Percentiles rank a stretch among this genome's conserved stretches.
Evolutionary conservation across 2,113 vertebrate species (phyloP).

Genomic region (Anser brachyrhynchus): DNA sequence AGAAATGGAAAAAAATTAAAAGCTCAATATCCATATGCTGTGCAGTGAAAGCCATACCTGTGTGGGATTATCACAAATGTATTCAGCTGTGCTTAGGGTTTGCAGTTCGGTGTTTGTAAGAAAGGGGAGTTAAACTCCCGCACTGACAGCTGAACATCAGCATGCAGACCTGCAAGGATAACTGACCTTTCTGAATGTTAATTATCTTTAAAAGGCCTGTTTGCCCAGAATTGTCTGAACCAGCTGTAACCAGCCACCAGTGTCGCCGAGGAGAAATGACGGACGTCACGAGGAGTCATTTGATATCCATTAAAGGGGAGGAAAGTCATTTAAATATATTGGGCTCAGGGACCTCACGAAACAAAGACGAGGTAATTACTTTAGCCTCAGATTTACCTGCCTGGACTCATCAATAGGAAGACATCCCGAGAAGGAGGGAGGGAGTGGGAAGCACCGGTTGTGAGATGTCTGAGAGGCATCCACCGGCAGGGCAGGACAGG

Average conservation of each 20-base stretch:
- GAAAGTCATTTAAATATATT: conserved; percentile 64
- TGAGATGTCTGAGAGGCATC: neutral
- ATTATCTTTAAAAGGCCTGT: conserved; percentile 66
- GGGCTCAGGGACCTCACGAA: conserved; percentile 51
- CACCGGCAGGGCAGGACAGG: neutral
- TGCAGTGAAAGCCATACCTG: neutral
- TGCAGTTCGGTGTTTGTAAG: neutral
- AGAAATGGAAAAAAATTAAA: neutral
- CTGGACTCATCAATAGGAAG: conserved; percentile 50
- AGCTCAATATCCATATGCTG: neutral
- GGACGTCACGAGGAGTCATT: conserved; percentile 36
- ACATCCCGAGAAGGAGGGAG: neutral
- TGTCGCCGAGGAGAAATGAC: conserved; percentile 47
- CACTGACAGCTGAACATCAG: conserved; percentile 35
- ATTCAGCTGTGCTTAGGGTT: conserved; percentile 25
- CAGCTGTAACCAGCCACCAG: conserved; percentile 51
- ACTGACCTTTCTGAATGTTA: conserved; percentile 71
- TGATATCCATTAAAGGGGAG: conserved; percentile 58
- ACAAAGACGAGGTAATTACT: conserved; percentile 53
- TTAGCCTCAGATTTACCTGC: conserved; percentile 58
- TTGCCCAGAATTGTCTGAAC: conserved; percentile 64
- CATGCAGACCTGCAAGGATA: conserved; percentile 64
- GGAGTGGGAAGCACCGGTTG: neutral
- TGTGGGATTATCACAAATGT: conserved; percentile 22
- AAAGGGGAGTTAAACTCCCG: conserved; percentile 11